Base-by-base conservation (phyloP, 2,797 vertebrate genomes). In the Notoglanidium macrostoma region DNA sequence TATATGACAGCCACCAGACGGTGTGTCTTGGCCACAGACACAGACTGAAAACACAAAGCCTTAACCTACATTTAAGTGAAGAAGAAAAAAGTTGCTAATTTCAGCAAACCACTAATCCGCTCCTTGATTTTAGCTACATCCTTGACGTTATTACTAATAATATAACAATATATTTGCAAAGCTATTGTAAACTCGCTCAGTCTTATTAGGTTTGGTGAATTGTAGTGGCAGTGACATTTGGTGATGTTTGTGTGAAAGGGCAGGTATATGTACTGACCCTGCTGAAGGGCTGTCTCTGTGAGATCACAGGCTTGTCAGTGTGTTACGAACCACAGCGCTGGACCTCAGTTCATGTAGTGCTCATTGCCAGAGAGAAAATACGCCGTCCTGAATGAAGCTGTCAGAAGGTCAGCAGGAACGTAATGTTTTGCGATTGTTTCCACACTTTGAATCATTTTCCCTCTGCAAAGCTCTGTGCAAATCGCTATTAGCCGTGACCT, bases 331-430 rank as follows among this genome's bases (percentile, higher is more conserved):
- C 32, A 87, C 85, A 89, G 67, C 92, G 23, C 15, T 29, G 94
- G 70, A 76, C 72, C 65, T 83, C 44, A 78, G 32, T 65, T 83
- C 68, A 73, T 63, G 51, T 65, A 32, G 89, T 90, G 68, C 89
- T 85, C 92, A 92, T 89, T 86, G 92, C 90, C 26, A 51, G 32
- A 61, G 40, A 73, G 68, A 23, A 72, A 73, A 83, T 35, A 0
- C 26, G 65, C 21, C 81, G 8, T 68, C 46, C 63, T 70, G 32
- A 73, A 72, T 70, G 1, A 73, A 84, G 67, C 83, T 35, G 21
- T 70, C 83, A 59, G 82, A 57, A 32, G 61, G 61, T 29, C 44
- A 61, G 35, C 78, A 51, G 40, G 10, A n/a, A 21, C 0, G 1
- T 8, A 35, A 57, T 57, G 67, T n/a, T 55, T 40, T 11, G 67